Conservation (phyloP, 1,140 invertebrate species). For the Conus ventricosus region DNA sequence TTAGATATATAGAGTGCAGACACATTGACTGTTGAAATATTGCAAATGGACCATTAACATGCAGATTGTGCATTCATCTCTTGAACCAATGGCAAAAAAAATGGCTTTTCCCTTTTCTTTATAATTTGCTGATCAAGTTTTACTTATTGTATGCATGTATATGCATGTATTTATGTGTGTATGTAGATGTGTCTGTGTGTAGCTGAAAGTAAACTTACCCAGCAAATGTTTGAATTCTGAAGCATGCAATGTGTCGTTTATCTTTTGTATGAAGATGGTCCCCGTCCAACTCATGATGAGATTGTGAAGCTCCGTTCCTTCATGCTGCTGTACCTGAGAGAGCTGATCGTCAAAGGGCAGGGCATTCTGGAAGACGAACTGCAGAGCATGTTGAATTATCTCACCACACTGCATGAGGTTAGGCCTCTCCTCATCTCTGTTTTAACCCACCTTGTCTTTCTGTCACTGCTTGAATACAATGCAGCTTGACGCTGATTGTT, state of each 20-base stretch:
- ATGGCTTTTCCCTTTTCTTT: too few relatives aligned
- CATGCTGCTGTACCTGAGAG: slow-evolving; percentile 96
- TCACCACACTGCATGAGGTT: slow-evolving; percentile 98
- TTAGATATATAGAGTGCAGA: too few relatives aligned
- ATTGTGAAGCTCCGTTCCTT: slow-evolving; percentile 95
- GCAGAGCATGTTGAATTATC: slow-evolving; percentile 97
- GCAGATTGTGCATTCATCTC: too few relatives aligned
- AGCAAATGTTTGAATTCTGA: not conserved
- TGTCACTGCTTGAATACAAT: too few relatives aligned
- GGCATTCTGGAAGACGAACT: slow-evolving; percentile 99
- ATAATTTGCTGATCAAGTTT: too few relatives aligned
- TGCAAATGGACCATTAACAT: too few relatives aligned
- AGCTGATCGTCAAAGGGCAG: slow-evolving; percentile 94
- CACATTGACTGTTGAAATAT: too few relatives aligned
- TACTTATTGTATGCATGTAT: not conserved
- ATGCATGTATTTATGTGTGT: not conserved
- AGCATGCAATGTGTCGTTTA: not conserved
- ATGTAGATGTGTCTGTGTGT: not conserved
- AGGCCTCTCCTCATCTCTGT: not conserved
- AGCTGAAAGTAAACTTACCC: not conserved
- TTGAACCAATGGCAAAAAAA: too few relatives aligned
- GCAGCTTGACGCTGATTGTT: too few relatives aligned
- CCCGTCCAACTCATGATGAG: slow-evolving; percentile 93
- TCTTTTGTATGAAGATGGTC: slow-evolving; percentile 83
- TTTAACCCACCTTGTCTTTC: too few relatives aligned